Evolutionary conservation across 2,797 vertebrate species (phyloP).

Genomic region (Anableps anableps): DNA sequence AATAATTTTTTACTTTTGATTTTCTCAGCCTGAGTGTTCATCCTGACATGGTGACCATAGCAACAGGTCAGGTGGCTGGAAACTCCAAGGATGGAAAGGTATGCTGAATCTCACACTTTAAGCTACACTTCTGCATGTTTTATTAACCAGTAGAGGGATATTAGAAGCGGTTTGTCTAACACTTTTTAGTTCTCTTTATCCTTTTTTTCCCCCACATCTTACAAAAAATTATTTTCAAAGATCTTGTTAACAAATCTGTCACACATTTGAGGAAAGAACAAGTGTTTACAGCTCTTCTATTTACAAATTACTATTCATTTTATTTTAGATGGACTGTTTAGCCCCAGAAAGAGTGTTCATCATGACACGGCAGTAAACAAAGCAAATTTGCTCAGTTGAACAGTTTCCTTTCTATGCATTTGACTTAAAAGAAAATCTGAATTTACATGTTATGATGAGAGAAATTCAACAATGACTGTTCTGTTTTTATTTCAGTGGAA

Average conservation of each 20-base stretch:
- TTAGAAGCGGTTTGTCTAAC: neutral
- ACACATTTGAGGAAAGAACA: neutral
- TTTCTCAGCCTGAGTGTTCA: conserved; percentile 87
- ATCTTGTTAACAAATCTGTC: too few relatives aligned
- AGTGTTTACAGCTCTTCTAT: too few relatives aligned
- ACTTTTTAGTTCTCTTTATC: neutral
- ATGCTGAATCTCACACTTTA: conserved; percentile 15
- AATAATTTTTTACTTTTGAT: conserved; percentile 20
- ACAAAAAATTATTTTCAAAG: too few relatives aligned
- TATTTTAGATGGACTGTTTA: too few relatives aligned
- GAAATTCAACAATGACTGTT: neutral
- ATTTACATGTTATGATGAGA: neutral
- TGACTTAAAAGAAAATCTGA: neutral
- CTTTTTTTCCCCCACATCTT: neutral
- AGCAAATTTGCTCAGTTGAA: too few relatives aligned
- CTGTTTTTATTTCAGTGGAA: neutral
- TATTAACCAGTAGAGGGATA: neutral
- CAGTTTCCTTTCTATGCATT: neutral
- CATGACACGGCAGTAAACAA: too few relatives aligned
- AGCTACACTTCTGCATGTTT: neutral
- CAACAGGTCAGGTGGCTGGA: conserved; percentile 92
- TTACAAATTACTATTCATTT: too few relatives aligned
- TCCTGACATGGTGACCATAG: conserved; percentile 94
- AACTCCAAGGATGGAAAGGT: conserved; percentile 95
- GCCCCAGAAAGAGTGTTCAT: too few relatives aligned